phyloP scores from a whole-genome alignment of 92 coral and sea anemone species.

The Epizoanthus fatuus region DNA sequence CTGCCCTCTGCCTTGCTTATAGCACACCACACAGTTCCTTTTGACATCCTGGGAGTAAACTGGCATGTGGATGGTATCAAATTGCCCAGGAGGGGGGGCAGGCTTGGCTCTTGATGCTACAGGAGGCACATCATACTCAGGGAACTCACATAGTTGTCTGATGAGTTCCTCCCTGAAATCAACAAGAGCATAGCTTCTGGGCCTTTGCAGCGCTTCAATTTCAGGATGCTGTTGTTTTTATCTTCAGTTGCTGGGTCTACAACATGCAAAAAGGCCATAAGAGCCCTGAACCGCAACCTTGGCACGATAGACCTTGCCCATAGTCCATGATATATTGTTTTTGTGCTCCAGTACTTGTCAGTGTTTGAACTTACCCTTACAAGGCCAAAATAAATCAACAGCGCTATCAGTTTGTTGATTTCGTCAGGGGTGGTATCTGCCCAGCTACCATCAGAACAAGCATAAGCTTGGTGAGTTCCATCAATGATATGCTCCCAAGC shows the following conservation, averaged over 20 bases:
- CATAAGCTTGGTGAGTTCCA: constrained; percentile 51
- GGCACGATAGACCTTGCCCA: constrained; percentile 76
- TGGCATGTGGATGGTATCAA: constrained; percentile 61
- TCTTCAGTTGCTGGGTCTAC: constrained; percentile 76
- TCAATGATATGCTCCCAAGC: constrained; percentile 60
- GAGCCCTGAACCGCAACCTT: constrained; percentile 55
- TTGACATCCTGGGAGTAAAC: constrained; percentile 35
- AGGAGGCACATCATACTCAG: constrained; percentile 55
- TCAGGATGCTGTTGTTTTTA: constrained; percentile 50
- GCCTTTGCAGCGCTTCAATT: too few species aligned
- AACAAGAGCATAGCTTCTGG: too few species aligned
- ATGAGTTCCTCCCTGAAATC: too few species aligned
- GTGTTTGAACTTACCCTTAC: constrained; percentile 45
- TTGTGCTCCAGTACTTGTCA: constrained; percentile 68
- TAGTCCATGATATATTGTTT: constrained; percentile 70
- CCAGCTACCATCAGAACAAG: constrained; percentile 76
- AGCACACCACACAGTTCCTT: constrained; percentile 71
- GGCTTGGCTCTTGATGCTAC: background rate
- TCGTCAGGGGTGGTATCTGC: constrained; percentile 64
- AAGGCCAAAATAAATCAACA: constrained; percentile 75
- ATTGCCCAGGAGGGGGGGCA: constrained; percentile 21
- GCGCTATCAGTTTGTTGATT: constrained; percentile 65
- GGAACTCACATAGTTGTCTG: constrained; percentile 57
- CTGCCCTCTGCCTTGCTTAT: constrained; percentile 63
- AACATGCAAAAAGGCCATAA: constrained; percentile 78